Base-by-base conservation (phyloP, 2,888 invertebrate genomes). In the Rhyacophila evoluta region DNA sequence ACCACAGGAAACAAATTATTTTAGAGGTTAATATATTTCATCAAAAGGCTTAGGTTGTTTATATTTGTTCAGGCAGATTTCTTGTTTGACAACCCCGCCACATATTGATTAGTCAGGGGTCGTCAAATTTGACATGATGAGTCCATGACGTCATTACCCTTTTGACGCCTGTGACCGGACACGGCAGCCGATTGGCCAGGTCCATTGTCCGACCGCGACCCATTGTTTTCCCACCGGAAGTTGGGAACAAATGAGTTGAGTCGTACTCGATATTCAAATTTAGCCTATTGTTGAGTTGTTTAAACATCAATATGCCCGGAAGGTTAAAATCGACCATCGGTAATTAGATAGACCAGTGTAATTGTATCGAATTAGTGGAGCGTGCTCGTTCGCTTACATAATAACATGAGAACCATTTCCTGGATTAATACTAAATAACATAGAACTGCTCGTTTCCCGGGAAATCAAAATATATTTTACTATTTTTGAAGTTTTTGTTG, bases 211-310 rank as follows among this genome's bases (percentile, higher is more conserved):
- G 28, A 69, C 69, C 69, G 69, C 69, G 29, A 33, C 12, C 69
- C 29, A 12, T 69, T 69, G 69, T 69, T 69, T 69, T 69, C 28
- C 33, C 29, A 69, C 28, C 69, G 69, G 69, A 69, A 69, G 69
- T 33, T 6, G 69, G 69, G 69, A 69, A 69, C 69, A 69, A 69
- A 69, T 19, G 69, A 69, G 33, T 69, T 12, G 33, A 12, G 29
- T 29, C 15, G 19, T 19, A 19, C 55, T 55, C 25, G 25, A 55
- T 55, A 55, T 55, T 55, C 55, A 55, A 55, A 55, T 55, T 15
- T 25, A 8, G 55, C 19, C 5, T 55, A 55, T 25, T 55, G 55
- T 19, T 55, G 55, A 55, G 55, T 55, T 55, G 55, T 25, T 55
- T 19, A 25, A 55, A 55, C 55, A 55, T 25, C 55, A 55, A 55